Evolutionary conservation across 2,113 vertebrate species (phyloP), one percentile per base, ranked within the genome.

Genomic region (Clarias gariepinus): DNA sequence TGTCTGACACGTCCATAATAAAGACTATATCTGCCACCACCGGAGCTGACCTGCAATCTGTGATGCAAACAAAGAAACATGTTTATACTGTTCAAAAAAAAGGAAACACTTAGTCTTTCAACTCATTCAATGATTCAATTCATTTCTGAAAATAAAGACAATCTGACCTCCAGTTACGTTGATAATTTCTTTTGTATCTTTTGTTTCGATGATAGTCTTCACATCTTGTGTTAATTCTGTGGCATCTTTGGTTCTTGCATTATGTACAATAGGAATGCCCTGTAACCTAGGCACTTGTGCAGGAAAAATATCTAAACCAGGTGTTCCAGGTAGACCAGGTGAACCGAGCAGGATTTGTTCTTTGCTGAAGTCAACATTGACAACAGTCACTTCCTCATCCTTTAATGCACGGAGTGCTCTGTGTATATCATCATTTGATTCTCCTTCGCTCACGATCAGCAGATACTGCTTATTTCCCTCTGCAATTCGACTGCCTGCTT

Each of bases 1-100:
- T 94, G 81, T 91, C 92, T 0, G 96, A 97, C 52, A 95, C 94
- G 30, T 97, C 96, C 63, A 96, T 89, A 19, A 97, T 94, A 89
- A 97, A 97, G 0, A 96, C 96, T 3, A 96, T 89, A 89, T 97
- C 96, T 0, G 96, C 95, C 12, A 95, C n/a, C n/a, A n/a, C 4
- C 53, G 91, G 87, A 5, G 94, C 93, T 64, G 69, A 89, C 60
- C 41, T 92, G 86, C 96, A 97, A 25, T 92, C 96, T 97, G 91
- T 60, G 82, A n/a, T n/a, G n/a, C n/a, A n/a, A n/a, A n/a, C n/a
- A n/a, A n/a, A n/a, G n/a, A n/a, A n/a, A n/a, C n/a, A n/a, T n/a
- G n/a, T n/a, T n/a, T n/a, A n/a, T n/a, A n/a, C n/a, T n/a, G n/a
- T n/a, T n/a, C n/a, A n/a, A n/a, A n/a, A n/a, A n/a, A n/a, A n/a